Evolutionary conservation across 2,797 vertebrate genomes (phyloP).

Genomic region (Mycteria americana): DNA sequence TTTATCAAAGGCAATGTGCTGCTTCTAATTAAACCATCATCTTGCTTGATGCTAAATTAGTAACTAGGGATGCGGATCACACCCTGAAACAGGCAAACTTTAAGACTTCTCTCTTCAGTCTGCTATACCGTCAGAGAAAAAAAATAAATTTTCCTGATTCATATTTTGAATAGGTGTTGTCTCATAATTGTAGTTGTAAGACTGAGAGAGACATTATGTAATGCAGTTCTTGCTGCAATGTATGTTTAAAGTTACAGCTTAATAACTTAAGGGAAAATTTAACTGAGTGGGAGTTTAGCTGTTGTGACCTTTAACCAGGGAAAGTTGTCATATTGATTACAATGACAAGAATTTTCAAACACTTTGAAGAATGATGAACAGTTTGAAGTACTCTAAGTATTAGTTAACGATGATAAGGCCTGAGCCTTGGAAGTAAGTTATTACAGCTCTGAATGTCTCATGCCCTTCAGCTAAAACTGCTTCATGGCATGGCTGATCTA

Average conservation of each 20-base stretch:
- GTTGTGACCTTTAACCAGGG: slow-evolving; percentile 46
- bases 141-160: slow-evolving; percentile 69
- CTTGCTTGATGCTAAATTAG: slow-evolving; percentile 71
- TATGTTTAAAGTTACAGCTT: slow-evolving; percentile 66
- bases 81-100: slow-evolving; percentile 54
- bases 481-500: not conserved
- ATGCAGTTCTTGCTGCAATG: slow-evolving; percentile 52
- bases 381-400: not conserved
- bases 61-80: slow-evolving; percentile 65
- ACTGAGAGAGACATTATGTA: slow-evolving; percentile 71
- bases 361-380: slow-evolving; percentile 17
- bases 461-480: slow-evolving; percentile 22
- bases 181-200: slow-evolving; percentile 69
- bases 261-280: slow-evolving; percentile 65
- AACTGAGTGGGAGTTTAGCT: not conserved
- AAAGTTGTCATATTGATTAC: not conserved
- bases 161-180: slow-evolving; percentile 79
- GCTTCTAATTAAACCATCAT: slow-evolving; percentile 75
- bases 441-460: slow-evolving; percentile 6
- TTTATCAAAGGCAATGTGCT: slow-evolving; percentile 63
- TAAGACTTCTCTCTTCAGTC: slow-evolving; percentile 31
- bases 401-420: not conserved
- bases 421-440: not conserved
- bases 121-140: slow-evolving; percentile 56
- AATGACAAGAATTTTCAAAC: slow-evolving; percentile 25